Conservation (phyloP, 1,140 invertebrate genomes). For the Mamestra configurata region DNA sequence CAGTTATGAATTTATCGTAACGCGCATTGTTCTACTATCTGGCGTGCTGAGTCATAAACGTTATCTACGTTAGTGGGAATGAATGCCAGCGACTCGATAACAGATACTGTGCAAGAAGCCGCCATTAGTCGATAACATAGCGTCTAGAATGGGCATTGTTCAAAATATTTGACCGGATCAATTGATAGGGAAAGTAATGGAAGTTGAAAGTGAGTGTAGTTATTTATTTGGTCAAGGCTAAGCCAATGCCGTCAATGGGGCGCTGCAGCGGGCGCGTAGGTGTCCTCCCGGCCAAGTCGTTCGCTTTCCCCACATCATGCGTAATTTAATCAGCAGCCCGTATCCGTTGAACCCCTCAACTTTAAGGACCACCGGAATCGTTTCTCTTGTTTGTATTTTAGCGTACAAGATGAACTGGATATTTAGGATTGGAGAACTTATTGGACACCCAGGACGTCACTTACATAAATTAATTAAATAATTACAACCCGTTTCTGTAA, state of each 20-base stretch:
- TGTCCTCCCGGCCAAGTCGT: slow-evolving; percentile 13
- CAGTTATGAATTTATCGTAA: slow-evolving; percentile 42
- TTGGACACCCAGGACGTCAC: too few species aligned
- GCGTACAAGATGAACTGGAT: not conserved
- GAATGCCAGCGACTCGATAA: slow-evolving; percentile 69
- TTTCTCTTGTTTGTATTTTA: slow-evolving; percentile 1
- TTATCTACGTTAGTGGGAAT: slow-evolving; percentile 64
- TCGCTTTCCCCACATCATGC: slow-evolving; percentile 58
- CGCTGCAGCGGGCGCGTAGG: not conserved
- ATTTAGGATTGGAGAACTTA: too few species aligned
- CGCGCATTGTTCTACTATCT: slow-evolving; percentile 48
- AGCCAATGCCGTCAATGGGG: slow-evolving; percentile 7
- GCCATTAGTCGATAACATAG: slow-evolving; percentile 61
- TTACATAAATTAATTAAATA: too few species aligned
- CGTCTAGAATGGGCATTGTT: slow-evolving; percentile 6
- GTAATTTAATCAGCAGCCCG: slow-evolving; percentile 78
- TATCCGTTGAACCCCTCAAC: slow-evolving; percentile 65
- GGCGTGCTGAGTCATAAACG: slow-evolving; percentile 54
- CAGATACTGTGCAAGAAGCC: slow-evolving; percentile 63
- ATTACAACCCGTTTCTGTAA: not conserved
- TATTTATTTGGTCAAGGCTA: slow-evolving; percentile 37
- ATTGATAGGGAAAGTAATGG: not conserved
- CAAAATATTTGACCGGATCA: not conserved
- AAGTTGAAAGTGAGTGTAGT: not conserved
- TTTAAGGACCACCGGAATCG: slow-evolving; percentile 55